Base-by-base conservation (phyloP, 1,140 invertebrate genomes). In the Liolophura sinensis region DNA sequence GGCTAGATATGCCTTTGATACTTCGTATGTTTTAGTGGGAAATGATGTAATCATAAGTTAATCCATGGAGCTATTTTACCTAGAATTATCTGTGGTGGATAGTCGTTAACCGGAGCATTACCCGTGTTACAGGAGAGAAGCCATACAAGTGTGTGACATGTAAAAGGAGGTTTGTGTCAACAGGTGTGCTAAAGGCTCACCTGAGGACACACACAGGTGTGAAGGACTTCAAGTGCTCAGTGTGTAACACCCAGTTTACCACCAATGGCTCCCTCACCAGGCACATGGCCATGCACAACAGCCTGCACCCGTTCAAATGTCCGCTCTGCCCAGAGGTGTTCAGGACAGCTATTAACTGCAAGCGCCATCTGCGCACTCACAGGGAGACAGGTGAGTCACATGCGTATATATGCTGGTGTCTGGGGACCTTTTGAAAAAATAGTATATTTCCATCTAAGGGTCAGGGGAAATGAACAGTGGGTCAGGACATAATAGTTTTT, bases 301-400 rank as follows among this genome's bases (percentile, higher is more conserved):
- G 68, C 14, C 47, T 47, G n/a, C 65, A 76, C 47, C 76, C 77
- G 15, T 79, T 74, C 64, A 79, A 79, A 27, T 89, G 88, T 70
- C 69, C 78, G 20, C 1, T 77, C 51, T 89, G 88, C 73, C 69
- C 71, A 7, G 76, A 81, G 20, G 81, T 75, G 63, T 89, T 88
- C 72, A 79, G 81, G 16, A 87, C 86, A 0, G 80, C 82, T 5
- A 68, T 75, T 14, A 78, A 82, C 27, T 82, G 85, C 40, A 85
- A 78, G 55, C 74, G 84, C 25, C 88, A 89, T 62, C 73, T 86
- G 54, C 86, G 84, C 65, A 75, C 77, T 5, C 85, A 85, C 27
- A 71, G 76, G 60, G 56, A 65, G 73, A 62, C 31, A 40, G 31
- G 31, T 40, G 31, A 40, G 31, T 40, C 9, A 9, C 31, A 40